These are phyloP conservation scores for Anoplopoma fimbria DNA, from an alignment of 2,113 vertebrate species.

Conservation along the genomic window DNA sequence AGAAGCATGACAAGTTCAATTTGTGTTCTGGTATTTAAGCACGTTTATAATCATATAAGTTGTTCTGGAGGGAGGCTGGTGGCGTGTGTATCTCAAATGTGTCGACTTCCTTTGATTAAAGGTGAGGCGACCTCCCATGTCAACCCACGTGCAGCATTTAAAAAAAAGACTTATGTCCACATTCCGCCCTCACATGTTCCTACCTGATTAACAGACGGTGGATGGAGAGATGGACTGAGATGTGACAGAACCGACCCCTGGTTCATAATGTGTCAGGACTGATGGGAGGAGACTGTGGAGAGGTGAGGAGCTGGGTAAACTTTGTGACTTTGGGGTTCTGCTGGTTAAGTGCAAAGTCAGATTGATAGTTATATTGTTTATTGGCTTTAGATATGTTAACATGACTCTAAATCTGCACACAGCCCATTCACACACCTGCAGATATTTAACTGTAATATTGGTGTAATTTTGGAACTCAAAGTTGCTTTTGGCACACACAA, in stretches of 20 bases:
- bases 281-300: constrained; percentile 36
- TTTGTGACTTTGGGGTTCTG: not conserved
- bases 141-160: constrained; percentile 13
- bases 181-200: constrained; percentile 34
- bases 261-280: constrained; percentile 55
- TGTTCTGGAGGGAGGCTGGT: not conserved
- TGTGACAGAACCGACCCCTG: constrained; percentile 25
- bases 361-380: not conserved
- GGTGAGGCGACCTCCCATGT: constrained; percentile 59
- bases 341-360: not conserved
- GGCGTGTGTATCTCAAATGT: not conserved
- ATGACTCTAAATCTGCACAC: not conserved
- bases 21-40: not conserved
- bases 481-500: not conserved
- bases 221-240: constrained; percentile 13
- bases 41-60: constrained; percentile 20
- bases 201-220: constrained; percentile 55
- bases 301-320: constrained; percentile 38
- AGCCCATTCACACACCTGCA: not conserved
- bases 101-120: constrained; percentile 59
- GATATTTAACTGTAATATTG: not conserved
- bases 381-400: not conserved
- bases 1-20: not conserved
- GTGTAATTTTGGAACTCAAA: not conserved
- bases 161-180: constrained; percentile 67